Evolutionary conservation across 2,797 vertebrate species (phyloP), one percentile per base, ranked within the genome.

Genomic region (Ciconia nigra): DNA sequence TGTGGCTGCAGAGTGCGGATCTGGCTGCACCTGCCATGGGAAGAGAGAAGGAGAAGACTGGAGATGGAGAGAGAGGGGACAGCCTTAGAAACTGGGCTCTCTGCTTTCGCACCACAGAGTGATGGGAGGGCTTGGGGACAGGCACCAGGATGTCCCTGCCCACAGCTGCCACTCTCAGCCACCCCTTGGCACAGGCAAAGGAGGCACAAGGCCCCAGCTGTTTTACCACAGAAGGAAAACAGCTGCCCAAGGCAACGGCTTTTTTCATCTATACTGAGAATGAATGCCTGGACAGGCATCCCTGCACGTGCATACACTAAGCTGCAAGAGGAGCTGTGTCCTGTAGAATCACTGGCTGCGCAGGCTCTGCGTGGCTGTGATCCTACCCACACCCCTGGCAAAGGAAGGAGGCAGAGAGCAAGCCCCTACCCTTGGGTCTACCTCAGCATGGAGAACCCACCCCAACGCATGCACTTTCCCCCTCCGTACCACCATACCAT

Each of bases 251-350:
- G 24, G 47, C n/a, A 63, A 65, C 20, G 35, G 3, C 15, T 20
- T 26, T 49, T 65, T 54, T 58, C 49, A 37, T 33, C 51, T 46
- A 15, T 4, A 7, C 17, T 57, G 61, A 66, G 67, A 18, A n/a
- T 19, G 15, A 51, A 29, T 2, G 2, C 14, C 39, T 31, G 44
- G 9, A 44, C 35, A 61, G 62, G 39, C 33, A 31, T 15, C 8
- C 18, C 31, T 10, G 1, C 17, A 16, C 1, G 0, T 13, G 18
- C 31, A 9, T 2, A 31, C 28, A 3, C 42, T 24, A 14, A 55
- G 33, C 41, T 29, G 52, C 52, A 74, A 65, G 41, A 73, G 71
- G 21, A 61, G 26, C 41, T 37, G 37, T 11, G 41, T 33, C 41
- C 55, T n/a, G 41, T 5, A 15, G 25, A 24, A 3, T 22, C 61